Conservation (phyloP, 2,888 invertebrate genomes). For the Cetonia aurata region DNA sequence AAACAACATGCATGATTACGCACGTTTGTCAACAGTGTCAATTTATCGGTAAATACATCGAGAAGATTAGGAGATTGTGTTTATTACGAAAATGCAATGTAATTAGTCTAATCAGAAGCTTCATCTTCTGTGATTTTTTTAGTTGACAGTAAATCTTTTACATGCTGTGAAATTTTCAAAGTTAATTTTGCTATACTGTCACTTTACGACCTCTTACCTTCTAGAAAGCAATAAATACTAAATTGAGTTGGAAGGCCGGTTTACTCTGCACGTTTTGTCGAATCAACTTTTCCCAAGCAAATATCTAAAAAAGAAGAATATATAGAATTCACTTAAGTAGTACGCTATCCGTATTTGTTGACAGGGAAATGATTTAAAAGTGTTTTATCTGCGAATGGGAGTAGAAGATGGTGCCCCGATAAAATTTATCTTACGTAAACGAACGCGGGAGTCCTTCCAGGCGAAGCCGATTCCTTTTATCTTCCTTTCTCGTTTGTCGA, state of each 20-base stretch:
- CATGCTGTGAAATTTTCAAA: neutral
- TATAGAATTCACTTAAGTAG: neutral
- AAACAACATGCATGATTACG: no score
- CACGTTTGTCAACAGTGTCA: no score
- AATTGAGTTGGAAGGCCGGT: neutral
- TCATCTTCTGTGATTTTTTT: neutral
- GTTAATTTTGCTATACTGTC: neutral
- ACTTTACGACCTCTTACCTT: no score
- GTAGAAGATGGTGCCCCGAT: neutral
- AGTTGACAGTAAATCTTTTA: conserved; percentile 15
- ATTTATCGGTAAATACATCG: no score
- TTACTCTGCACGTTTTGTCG: neutral
- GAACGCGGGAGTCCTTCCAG: neutral
- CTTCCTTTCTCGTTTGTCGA: neutral
- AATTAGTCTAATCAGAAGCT: neutral
- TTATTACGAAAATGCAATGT: neutral
- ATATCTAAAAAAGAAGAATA: neutral
- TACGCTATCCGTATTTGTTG: no score
- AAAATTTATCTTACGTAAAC: conserved; percentile 3
- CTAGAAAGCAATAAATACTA: no score
- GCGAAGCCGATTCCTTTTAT: conserved; percentile 9
- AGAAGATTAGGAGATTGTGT: neutral
- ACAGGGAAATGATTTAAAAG: neutral
- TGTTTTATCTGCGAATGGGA: conserved; percentile 1
- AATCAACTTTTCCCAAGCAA: neutral